Conservation (phyloP, 2,113 vertebrate species). For the Hydrolagus affinis region DNA sequence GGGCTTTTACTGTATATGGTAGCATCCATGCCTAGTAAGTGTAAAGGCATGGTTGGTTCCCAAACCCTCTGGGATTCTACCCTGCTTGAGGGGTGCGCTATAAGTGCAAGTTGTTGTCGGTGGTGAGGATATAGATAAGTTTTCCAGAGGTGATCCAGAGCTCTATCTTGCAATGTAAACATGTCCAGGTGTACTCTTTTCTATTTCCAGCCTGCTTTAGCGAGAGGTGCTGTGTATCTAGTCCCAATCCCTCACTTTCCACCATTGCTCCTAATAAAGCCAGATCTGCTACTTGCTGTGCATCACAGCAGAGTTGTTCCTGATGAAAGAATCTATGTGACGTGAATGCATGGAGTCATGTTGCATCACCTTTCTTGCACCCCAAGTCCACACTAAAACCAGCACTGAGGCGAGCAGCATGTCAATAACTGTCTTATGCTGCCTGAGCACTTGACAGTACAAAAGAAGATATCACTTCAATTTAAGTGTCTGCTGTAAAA, state of each 20-base stretch:
- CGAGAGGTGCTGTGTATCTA: neutral
- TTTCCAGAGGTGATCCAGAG: too few species aligned
- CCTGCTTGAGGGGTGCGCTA: too few species aligned
- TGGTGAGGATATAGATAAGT: too few species aligned
- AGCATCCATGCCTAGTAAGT: too few species aligned
- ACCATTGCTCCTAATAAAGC: neutral
- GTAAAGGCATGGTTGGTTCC: too few species aligned
- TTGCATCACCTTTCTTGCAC: neutral
- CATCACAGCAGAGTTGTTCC: neutral
- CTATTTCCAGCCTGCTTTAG: neutral
- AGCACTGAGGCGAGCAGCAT: neutral
- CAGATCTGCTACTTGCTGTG: neutral
- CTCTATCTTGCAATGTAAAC: too few species aligned
- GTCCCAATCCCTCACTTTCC: neutral
- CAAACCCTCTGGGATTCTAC: too few species aligned
- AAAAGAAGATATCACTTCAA: neutral
- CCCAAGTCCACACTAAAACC: neutral
- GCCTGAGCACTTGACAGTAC: neutral
- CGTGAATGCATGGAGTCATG: neutral
- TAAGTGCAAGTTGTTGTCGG: too few species aligned
- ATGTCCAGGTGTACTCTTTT: too few species aligned
- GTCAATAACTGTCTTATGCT: neutral
- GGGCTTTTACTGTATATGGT: too few species aligned
- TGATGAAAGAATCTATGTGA: neutral
- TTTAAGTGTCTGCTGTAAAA: conserved; percentile 7